phyloP scores from a whole-genome alignment of 2,113 vertebrate species.

The Peromyscus polionotus region DNA sequence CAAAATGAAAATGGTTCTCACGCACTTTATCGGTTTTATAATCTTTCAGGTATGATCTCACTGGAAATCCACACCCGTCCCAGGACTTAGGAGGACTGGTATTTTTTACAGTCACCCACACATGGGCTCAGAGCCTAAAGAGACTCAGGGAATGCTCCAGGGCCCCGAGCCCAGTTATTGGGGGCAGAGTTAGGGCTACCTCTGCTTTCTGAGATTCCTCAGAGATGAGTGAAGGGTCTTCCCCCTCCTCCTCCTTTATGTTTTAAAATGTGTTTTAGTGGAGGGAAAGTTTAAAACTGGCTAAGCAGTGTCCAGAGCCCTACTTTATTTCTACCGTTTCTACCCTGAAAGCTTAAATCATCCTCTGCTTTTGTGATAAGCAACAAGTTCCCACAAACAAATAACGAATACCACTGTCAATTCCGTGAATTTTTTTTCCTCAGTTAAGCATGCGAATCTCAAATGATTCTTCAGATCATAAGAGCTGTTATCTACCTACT shows the following conservation, averaged over 20 bases:
- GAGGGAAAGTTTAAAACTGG: conserved; percentile 27
- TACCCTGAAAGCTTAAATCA: background rate
- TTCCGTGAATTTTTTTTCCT: background rate
- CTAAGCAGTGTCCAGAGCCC: background rate
- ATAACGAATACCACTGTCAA: conserved; percentile 3
- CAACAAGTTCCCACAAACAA: conserved; percentile 66
- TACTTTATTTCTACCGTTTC: background rate
- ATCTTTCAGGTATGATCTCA: background rate
- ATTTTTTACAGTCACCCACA: background rate
- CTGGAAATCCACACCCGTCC: conserved; percentile 3
- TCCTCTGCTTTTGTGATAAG: conserved; percentile 47
- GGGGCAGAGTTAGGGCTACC: background rate
- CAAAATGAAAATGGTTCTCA: conserved; percentile 15
- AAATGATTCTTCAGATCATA: conserved; percentile 64
- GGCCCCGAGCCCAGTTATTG: background rate
- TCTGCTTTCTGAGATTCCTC: background rate
- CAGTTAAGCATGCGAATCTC: conserved; percentile 65
- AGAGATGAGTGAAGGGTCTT: background rate
- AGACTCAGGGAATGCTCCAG: background rate
- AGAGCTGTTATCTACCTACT: conserved; percentile 72
- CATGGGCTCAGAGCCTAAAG: background rate
- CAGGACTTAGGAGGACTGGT: background rate
- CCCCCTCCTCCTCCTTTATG: background rate
- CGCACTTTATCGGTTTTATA: background rate
- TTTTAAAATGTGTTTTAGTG: background rate